phyloP scores from a whole-genome alignment of 2,888 invertebrate species.

The Tolmerus cingulatus region DNA sequence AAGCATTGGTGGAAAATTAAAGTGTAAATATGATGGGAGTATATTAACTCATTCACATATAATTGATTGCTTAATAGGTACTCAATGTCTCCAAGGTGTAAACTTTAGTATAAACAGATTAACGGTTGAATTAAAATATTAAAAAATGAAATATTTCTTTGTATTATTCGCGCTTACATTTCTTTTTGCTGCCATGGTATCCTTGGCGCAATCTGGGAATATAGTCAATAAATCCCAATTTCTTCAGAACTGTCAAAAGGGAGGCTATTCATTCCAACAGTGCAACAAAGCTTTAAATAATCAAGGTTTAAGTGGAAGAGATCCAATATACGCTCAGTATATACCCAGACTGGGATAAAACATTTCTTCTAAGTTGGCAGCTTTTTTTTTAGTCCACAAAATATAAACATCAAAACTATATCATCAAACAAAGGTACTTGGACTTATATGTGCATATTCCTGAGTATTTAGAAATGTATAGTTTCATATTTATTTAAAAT shows the following conservation, averaged over 20 bases:
- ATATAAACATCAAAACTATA: too few relatives aligned
- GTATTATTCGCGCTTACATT: not conserved
- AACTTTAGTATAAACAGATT: not conserved
- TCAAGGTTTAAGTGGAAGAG: too few relatives aligned
- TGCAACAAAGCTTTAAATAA: not conserved
- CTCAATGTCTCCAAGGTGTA: not conserved
- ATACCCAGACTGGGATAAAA: too few relatives aligned
- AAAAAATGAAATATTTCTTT: not conserved
- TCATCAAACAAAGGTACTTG: too few relatives aligned
- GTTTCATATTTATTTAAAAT: too few relatives aligned
- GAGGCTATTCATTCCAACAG: not conserved
- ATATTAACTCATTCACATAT: not conserved
- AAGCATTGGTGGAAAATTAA: too few relatives aligned
- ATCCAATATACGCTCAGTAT: too few relatives aligned
- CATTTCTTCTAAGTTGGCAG: too few relatives aligned
- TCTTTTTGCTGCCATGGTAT: not conserved
- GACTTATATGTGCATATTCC: too few relatives aligned
- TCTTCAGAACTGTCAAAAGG: not conserved
- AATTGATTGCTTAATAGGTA: not conserved
- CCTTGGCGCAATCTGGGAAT: not conserved
- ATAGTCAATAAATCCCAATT: not conserved
- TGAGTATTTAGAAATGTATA: too few relatives aligned
- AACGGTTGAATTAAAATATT: too few relatives aligned
- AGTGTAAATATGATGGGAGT: not conserved
- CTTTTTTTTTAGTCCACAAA: too few relatives aligned